Conservation (phyloP, 2,888 invertebrate species). For the Andrena bicolor region DNA sequence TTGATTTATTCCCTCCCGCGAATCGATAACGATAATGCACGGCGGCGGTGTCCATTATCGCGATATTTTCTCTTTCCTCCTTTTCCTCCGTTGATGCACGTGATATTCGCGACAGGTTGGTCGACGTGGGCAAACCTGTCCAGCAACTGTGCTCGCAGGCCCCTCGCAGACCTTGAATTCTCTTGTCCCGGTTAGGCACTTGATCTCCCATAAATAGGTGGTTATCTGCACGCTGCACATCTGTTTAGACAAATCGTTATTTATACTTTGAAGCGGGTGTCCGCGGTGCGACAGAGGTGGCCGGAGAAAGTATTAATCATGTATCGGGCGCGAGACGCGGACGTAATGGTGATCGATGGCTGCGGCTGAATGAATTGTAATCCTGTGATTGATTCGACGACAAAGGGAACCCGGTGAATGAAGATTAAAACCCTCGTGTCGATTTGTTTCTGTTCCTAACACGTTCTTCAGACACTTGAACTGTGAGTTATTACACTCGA, state of each 20-base stretch:
- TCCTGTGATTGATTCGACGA: neutral
- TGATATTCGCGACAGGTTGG: conserved; percentile 46
- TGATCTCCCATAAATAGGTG: conserved; percentile 44
- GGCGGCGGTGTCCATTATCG: conserved; percentile 42
- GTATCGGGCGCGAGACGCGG: neutral
- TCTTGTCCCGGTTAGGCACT: conserved; percentile 35
- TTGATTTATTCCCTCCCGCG: conserved; percentile 40
- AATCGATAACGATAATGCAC: conserved; percentile 48
- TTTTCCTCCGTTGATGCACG: conserved; percentile 47
- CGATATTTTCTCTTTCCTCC: conserved; percentile 57
- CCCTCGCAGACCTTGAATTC: conserved; percentile 68
- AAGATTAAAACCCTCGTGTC: too few species aligned
- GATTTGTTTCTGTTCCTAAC: neutral
- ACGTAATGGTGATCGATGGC: neutral
- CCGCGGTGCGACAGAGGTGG: neutral
- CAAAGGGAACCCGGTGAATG: neutral
- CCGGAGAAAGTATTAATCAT: neutral
- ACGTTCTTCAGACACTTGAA: too few species aligned
- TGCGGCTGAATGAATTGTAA: neutral
- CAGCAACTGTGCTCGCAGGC: conserved; percentile 53
- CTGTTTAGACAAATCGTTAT: conserved; percentile 5
- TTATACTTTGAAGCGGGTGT: neutral
- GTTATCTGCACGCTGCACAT: conserved; percentile 20
- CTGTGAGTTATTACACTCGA: too few species aligned
- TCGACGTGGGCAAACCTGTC: conserved; percentile 54